Percentiles rank a stretch among this genome's conserved stretches.
These are phyloP conservation scores for Nothocercus nigrocapillus DNA, from an alignment of 2,113 vertebrate genomes.

Conservation along the genomic window DNA sequence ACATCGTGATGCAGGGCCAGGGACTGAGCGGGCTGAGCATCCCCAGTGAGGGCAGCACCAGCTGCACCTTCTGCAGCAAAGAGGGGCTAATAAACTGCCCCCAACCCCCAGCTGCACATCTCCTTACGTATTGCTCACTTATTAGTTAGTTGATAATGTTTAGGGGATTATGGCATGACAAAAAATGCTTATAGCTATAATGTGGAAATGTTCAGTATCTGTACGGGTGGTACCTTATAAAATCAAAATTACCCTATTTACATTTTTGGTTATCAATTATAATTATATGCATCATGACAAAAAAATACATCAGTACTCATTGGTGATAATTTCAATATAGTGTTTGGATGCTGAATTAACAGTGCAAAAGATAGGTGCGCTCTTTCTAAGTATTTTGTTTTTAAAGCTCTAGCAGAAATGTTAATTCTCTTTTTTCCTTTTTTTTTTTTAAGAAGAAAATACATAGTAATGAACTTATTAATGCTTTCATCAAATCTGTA, in stretches of 20 bases:
- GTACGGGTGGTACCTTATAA: conserved; percentile 9
- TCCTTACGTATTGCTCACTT: conserved; percentile 28
- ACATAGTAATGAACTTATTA: background rate
- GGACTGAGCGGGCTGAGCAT: conserved; percentile 6
- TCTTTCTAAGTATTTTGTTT: conserved; percentile 17
- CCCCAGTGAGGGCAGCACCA: background rate
- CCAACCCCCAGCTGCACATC: background rate
- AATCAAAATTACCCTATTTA: conserved; percentile 51
- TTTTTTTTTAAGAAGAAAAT: background rate
- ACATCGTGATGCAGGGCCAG: background rate
- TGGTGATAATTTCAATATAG: conserved; percentile 28
- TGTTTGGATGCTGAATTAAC: conserved; percentile 37
- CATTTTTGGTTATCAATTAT: conserved; percentile 45
- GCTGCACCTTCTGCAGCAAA: background rate
- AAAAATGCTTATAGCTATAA: conserved; percentile 13
- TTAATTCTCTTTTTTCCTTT: background rate
- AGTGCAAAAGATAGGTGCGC: conserved; percentile 31
- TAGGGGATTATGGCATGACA: conserved; percentile 12
- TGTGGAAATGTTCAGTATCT: background rate
- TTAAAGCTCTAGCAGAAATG: background rate
- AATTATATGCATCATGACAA: conserved; percentile 17
- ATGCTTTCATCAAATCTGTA: background rate
- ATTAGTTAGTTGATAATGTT: conserved; percentile 45
- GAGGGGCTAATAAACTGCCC: background rate
- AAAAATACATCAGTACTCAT: background rate